Conservation (phyloP, 2,888 invertebrate genomes). For the Tetragonisca angustula region DNA sequence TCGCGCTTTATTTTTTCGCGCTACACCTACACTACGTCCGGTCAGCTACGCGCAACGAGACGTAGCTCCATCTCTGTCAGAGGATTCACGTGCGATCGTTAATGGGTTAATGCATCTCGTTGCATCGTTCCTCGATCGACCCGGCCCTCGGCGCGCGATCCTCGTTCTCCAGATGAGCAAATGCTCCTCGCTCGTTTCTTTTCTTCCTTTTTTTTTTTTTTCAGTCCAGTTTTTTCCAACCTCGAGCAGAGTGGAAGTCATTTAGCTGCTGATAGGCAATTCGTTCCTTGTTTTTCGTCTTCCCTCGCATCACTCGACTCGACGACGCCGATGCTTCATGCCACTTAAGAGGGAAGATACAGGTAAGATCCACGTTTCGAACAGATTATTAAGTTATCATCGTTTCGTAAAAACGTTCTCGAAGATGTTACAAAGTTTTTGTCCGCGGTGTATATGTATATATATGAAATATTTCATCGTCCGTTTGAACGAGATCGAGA, state of each 20-base stretch:
- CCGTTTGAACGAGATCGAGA: neutral
- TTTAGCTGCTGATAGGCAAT: neutral
- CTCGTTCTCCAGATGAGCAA: constrained; percentile 2
- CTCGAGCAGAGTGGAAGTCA: neutral
- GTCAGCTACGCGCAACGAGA: constrained; percentile 46
- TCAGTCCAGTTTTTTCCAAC: neutral
- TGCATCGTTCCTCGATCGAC: constrained; percentile 19
- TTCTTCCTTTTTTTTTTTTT: neutral
- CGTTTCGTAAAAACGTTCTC: too few relatives aligned
- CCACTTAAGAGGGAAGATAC: neutral
- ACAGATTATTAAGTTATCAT: too few relatives aligned
- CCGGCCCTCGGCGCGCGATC: constrained; percentile 1
- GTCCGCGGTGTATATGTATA: too few relatives aligned
- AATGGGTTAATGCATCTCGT: constrained; percentile 36
- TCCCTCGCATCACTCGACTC: too few relatives aligned
- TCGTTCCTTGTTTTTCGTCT: neutral
- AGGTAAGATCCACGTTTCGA: neutral
- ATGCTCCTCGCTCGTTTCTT: neutral
- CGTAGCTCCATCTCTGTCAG: constrained; percentile 21
- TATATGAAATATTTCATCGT: neutral
- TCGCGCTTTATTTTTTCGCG: constrained; percentile 38
- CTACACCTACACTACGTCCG: constrained; percentile 47
- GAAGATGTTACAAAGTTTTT: neutral
- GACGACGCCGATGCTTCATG: neutral
- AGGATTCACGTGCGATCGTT: constrained; percentile 19